Evolutionary conservation across 2,888 invertebrate species (phyloP), one percentile per base, ranked within the genome.

Genomic region (Linyphia triangularis): DNA sequence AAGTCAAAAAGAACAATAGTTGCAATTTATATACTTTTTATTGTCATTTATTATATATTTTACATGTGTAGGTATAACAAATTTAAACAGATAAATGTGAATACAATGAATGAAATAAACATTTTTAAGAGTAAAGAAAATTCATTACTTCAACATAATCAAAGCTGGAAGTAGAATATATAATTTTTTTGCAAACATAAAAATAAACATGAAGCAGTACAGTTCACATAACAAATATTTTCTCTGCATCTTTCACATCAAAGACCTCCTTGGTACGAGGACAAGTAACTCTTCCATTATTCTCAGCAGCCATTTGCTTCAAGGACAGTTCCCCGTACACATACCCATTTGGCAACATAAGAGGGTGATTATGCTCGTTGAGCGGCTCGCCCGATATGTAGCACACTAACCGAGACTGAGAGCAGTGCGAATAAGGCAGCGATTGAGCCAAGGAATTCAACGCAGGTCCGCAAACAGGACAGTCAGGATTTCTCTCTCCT

Each of bases 261-360:
- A 96, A 99, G 91, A 96, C 95, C 92, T 98, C 96, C 93, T 97
- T 97, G 86, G 99, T 99, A 92, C 98, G 95, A 37, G 99, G 98
- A 93, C 99, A 99, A 89, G 96, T 95, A 89, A 99, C 95, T 91
- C 96, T 96, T 63, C 98, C 98, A 91, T 97, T 96, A 92, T 98
- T 97, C 92, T 97, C 96, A 79, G 94, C 93, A 92, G 98, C 97
- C 96, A 99, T 97, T 92, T 96, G 96, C 91, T 96, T 95, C 86
- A 99, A 94, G 16, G 98, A 97, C 96, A 96, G 95, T 93, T 97
- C 97, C 10, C 98, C 98, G 92, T 98, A 99, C 88, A 99, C 98
- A 93, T 97, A 96, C 83, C 99, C 99, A 94, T 99, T 99, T 90
- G 99, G 99, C 93, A 99, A 94, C 96, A 98, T 98, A 96, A 99